Percentiles rank a stretch among this genome's conserved stretches.
Evolutionary conservation across 1,140 invertebrate genomes (phyloP).

Genomic region (Cryptotermes secundus): DNA sequence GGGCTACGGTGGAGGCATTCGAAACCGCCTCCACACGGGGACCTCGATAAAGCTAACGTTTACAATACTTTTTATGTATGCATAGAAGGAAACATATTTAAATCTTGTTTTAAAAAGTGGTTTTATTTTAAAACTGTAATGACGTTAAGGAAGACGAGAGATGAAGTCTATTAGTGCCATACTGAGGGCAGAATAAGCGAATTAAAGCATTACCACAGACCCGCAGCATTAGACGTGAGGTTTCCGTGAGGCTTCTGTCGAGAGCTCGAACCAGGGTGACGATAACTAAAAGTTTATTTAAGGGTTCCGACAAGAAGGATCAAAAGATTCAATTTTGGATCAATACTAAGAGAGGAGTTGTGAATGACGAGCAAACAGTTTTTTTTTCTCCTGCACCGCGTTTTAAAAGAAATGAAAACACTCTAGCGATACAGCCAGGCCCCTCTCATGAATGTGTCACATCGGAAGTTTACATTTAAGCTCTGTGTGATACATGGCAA

Average conservation of each 20-base stretch:
- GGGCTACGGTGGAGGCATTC: no score
- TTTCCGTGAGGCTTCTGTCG: not conserved
- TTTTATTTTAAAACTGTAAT: not conserved
- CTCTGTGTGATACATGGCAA: not conserved
- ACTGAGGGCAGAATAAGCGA: not conserved
- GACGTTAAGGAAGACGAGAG: not conserved
- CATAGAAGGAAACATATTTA: no score
- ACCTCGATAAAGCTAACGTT: no score
- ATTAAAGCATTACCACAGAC: not conserved
- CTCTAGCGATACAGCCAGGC: not conserved
- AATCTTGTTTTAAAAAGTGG: not conserved
- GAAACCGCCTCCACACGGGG: no score
- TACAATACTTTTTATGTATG: no score
- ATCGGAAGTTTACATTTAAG: not conserved
- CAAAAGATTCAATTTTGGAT: not conserved
- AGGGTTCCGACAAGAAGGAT: not conserved
- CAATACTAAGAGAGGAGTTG: not conserved
- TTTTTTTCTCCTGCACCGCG: not conserved
- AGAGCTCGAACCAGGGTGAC: not conserved
- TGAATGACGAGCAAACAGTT: not conserved
- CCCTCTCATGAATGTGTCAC: not conserved
- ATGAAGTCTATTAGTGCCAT: not conserved
- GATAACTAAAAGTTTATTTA: constrained; percentile 6
- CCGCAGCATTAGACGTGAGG: not conserved
- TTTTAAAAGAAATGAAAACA: constrained; percentile 21